phyloP scores from a whole-genome alignment of 1,140 invertebrate species.

The Ganaspis sp. region DNA sequence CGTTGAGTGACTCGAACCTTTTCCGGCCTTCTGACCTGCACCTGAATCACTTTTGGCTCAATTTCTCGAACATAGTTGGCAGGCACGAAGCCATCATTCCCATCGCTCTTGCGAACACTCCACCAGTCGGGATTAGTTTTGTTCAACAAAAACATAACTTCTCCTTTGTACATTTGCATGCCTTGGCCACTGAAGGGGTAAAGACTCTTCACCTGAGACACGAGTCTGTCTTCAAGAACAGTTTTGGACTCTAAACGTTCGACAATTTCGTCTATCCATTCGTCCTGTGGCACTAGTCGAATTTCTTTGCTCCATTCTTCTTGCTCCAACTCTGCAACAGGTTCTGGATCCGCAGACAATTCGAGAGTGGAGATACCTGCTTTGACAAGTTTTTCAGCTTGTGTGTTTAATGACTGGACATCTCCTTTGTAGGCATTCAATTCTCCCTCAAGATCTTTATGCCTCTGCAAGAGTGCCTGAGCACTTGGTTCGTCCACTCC shows the following conservation, averaged over 20 bases:
- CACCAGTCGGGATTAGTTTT: constrained; percentile 99
- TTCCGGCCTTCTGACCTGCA: constrained; percentile 89
- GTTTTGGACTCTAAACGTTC: constrained; percentile 90
- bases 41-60: constrained; percentile 90
- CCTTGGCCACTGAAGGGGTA: constrained; percentile 96
- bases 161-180: constrained; percentile 93
- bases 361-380: constrained; percentile 87
- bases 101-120: constrained; percentile 94
- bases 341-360: constrained; percentile 82
- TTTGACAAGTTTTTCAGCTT: constrained; percentile 88
- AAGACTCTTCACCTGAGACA: constrained; percentile 92
- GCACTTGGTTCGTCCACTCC: constrained; percentile 94
- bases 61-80: constrained; percentile 97
- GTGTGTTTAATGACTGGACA: constrained; percentile 89
- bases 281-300: constrained; percentile 89
- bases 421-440: constrained; percentile 93
- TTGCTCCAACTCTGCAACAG: constrained; percentile 80
- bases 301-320: constrained; percentile 88
- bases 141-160: constrained; percentile 92
- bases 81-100: constrained; percentile 96
- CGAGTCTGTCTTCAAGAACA: constrained; percentile 89
- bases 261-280: constrained; percentile 92
- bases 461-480: constrained; percentile 88
- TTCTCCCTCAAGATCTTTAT: constrained; percentile 93
- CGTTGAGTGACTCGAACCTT: constrained; percentile 88